phyloP scores from a whole-genome alignment of 2,113 vertebrate species.

The Acinonyx jubatus region DNA sequence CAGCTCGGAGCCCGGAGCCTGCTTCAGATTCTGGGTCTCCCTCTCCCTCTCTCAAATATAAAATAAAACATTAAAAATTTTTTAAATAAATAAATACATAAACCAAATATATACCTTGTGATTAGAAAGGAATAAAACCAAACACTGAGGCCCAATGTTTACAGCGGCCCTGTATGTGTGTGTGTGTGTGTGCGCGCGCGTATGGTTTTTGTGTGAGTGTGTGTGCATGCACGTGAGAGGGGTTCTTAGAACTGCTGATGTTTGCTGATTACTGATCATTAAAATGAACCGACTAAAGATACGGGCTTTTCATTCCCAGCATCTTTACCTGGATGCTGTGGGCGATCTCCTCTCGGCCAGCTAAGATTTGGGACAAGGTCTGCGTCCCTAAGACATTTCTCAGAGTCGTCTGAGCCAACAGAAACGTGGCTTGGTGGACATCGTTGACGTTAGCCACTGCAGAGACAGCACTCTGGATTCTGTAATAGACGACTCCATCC shows the following conservation, averaged over 20 bases:
- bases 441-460: slow-evolving; percentile 89
- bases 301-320: accelerated
- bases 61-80: too few relatives aligned
- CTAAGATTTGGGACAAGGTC: slow-evolving; percentile 89
- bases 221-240: accelerated
- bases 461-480: slow-evolving; percentile 88
- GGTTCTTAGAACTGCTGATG: not conserved
- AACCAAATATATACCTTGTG: not conserved
- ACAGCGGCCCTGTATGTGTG: not conserved
- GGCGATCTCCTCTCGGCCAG: slow-evolving; percentile 91
- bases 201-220: not conserved
- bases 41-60: too few relatives aligned
- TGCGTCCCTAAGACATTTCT: slow-evolving; percentile 92
- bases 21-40: too few relatives aligned
- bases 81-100: too few relatives aligned
- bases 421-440: slow-evolving; percentile 87
- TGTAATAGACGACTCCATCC: slow-evolving; percentile 91
- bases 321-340: slow-evolving; percentile 87
- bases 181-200: not conserved
- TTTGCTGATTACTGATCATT: not conserved
- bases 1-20: too few relatives aligned
- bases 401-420: slow-evolving; percentile 91
- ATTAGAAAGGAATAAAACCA: not conserved
- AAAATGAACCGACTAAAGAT: not conserved
- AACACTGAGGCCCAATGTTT: not conserved